Evolutionary conservation across 2,888 invertebrate species (phyloP), one percentile per base, ranked within the genome.

Genomic region (Dichetophora obliterata): DNA sequence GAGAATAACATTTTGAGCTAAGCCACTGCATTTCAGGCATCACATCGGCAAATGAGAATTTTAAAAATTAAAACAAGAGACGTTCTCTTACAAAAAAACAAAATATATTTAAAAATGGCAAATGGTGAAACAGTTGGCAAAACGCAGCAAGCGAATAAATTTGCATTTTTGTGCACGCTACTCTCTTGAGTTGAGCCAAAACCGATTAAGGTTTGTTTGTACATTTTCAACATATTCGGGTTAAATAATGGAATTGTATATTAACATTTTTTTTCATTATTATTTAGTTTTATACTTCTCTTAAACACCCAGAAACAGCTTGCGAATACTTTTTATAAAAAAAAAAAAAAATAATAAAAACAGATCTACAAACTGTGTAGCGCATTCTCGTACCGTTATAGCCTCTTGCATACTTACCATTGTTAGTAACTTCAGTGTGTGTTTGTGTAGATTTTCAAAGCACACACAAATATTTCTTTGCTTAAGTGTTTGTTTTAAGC

Each of bases 91-190:
- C 5, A 65, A 16, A 19, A 66, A 5, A 19, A 68, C 22, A 22
- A 68, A 24, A 68, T 24, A 11, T 14, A 24, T 14, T 4, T 4
- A 50, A 50, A 6, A 50, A 19, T 14, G 22, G 3, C 16, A 52
- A 68, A 68, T 66, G 14, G 9, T 14, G 37, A 37, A 37, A 37
- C 71, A 71, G 71, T 59, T 71, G 71, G 52, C 14, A 14, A 43
- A 43, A 50, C 57, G 37, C 57, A 43, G 27, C 68, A 68, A 71
- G 34, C 59, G 71, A 71, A 71, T 71, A 59, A 71, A 71, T 71
- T 71, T 68, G 68, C 43, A 68, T 68, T 68, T 68, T 68, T 48
- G 11, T 50, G 24, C 22, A 22, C 19, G 43, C 68, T 68, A 22
- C 68, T 6, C 8, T 5, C 22, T 43, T 5, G 9, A 27, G 27